phyloP scores from a whole-genome alignment of 2,888 invertebrate species.

The Netelia virgata region DNA sequence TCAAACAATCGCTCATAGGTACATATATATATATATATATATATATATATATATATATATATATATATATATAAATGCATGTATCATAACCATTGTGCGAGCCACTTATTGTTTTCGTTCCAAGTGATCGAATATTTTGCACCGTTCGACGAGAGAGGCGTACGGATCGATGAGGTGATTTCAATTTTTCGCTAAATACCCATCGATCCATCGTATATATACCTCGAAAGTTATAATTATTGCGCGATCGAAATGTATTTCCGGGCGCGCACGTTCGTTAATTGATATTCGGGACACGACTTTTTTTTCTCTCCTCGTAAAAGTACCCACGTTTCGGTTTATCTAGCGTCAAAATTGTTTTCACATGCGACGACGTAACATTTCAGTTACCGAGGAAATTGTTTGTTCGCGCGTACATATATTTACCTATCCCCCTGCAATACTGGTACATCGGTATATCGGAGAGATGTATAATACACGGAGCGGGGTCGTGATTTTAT shows the following conservation, averaged over 20 bases:
- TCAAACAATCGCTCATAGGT: no score
- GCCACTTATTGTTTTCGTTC: background rate
- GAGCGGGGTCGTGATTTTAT: conserved; percentile 4
- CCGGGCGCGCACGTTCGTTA: background rate
- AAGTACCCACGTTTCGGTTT: background rate
- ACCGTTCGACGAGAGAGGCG: background rate
- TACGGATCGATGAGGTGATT: background rate
- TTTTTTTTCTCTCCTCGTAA: background rate
- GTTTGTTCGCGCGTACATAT: conserved; percentile 1
- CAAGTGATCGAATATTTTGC: background rate
- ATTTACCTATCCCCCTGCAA: background rate
- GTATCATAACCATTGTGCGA: background rate
- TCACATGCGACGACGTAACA: background rate
- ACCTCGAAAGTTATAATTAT: background rate
- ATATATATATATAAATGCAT: no score
- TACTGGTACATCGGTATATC: background rate
- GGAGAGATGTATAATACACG: background rate
- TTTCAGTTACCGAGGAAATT: conserved; percentile 16
- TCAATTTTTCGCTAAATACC: background rate
- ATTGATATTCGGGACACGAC: background rate
- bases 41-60: no score
- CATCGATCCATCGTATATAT: background rate
- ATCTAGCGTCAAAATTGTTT: conserved; percentile 5
- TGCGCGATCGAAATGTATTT: background rate
- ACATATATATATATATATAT: no score